Percentiles rank a stretch among this genome's conserved stretches.
Conservation (phyloP, 2,888 invertebrate species). For the Catocala fraxini region DNA sequence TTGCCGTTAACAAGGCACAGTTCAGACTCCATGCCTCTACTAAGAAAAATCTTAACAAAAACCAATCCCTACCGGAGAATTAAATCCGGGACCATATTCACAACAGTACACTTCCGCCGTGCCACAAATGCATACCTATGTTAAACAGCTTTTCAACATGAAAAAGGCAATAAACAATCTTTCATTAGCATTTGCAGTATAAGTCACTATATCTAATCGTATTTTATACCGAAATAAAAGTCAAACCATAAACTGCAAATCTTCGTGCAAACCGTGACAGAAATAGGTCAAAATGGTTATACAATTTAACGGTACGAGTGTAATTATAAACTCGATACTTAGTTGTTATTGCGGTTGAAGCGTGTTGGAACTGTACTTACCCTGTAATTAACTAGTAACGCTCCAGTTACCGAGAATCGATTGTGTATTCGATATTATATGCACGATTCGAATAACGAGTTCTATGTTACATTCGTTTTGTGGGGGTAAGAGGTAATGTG, state of each 20-base stretch:
- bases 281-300: slow-evolving; percentile 17
- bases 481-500: not conserved
- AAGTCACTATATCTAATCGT: too few relatives aligned
- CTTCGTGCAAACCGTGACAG: slow-evolving; percentile 1
- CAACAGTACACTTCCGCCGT: too few relatives aligned
- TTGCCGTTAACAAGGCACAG: not conserved
- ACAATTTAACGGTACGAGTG: slow-evolving; percentile 6
- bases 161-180: too few relatives aligned
- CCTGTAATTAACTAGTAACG: slow-evolving; percentile 9
- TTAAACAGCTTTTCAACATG: too few relatives aligned
- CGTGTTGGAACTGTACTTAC: slow-evolving; percentile 6
- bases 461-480: not conserved
- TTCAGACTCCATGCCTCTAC: too few relatives aligned
- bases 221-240: not conserved
- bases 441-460: not conserved
- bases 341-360: slow-evolving; percentile 11
- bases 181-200: too few relatives aligned
- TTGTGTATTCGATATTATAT: slow-evolving; percentile 4
- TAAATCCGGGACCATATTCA: too few relatives aligned
- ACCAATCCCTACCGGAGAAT: too few relatives aligned
- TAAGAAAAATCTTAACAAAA: too few relatives aligned
- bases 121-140: too few relatives aligned
- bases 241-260: slow-evolving; percentile 3
- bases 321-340: slow-evolving; percentile 19
- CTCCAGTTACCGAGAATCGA: slow-evolving; percentile 9